These are phyloP conservation scores for Beris chalybata DNA, from an alignment of 2,888 invertebrate species.

Conservation along the genomic window DNA sequence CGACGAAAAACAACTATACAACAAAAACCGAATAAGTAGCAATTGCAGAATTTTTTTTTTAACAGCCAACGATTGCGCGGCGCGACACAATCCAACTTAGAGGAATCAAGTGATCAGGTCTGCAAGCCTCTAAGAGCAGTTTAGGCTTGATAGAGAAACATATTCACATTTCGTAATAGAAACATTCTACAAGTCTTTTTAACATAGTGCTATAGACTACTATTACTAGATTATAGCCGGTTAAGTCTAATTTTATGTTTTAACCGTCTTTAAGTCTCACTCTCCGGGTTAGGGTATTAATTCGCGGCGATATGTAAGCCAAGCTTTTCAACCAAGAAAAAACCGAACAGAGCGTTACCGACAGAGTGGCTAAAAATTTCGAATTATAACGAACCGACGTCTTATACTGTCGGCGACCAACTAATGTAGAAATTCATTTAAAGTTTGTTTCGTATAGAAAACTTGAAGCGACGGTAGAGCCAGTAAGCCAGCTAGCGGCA, in stretches of 20 bases:
- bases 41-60: slow-evolving; percentile 23
- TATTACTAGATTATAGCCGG: too few species aligned
- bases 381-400: slow-evolving; percentile 16
- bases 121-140: slow-evolving; percentile 4
- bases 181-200: slow-evolving; percentile 30
- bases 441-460: slow-evolving; percentile 24
- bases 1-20: too few species aligned
- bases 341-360: too few species aligned
- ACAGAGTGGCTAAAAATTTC: too few species aligned
- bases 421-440: slow-evolving; percentile 30
- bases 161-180: slow-evolving; percentile 27
- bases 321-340: too few species aligned
- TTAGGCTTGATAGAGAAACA: slow-evolving; percentile 30
- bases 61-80: slow-evolving; percentile 21
- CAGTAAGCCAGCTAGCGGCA: slow-evolving; percentile 6
- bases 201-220: slow-evolving; percentile 9
- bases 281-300: too few species aligned
- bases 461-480: slow-evolving; percentile 1
- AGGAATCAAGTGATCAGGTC: slow-evolving; percentile 29
- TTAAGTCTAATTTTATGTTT: too few species aligned
- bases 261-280: too few species aligned
- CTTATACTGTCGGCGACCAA: slow-evolving; percentile 33
- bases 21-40: slow-evolving; percentile 4
- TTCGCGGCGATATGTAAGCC: too few species aligned
- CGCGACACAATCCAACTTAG: slow-evolving; percentile 19